Evolutionary conservation across 1,140 invertebrate species (phyloP), one percentile per base, ranked within the genome.

Genomic region (Drosophila serrata): DNA sequence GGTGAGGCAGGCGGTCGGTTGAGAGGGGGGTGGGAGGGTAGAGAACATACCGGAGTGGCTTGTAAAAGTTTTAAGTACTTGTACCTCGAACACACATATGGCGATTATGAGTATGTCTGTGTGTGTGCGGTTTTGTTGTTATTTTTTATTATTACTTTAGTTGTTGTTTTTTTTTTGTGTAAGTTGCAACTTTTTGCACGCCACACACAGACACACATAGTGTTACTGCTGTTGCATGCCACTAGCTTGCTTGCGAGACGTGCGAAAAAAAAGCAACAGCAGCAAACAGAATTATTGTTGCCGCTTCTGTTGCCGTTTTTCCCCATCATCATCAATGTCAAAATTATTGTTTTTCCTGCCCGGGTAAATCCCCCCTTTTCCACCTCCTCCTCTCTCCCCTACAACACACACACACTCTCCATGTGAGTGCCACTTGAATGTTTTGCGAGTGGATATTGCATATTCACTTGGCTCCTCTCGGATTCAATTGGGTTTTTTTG

Each of bases 51-150:
- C 24, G 81, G 73, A 85, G 81, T 85, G 82, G 82, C 82, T 87
- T 86, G 82, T 86, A 87, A 88, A 87, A 87, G 84, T 87, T 87
- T 88, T 77, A 87, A 87, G 84, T 88, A 87, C 82, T 82, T 74
- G 78, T 75, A 75, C 76, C 51, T 73, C 49, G 51, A 43, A 59
- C 35, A 69, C 57, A 75, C 60, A 60, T 49, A 65, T 68, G 64
- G n/a, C 62, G 59, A 68, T 68, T 68, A 68, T 80, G 77, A 64
- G 19, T 67, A 42, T 61, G 31, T 59, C 40, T 53, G 49, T 61
- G 31, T 59, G 46, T 53, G 31, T 35, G 49, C 19, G 31, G 19
- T 53, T 55, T 55, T 55, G 51, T 55, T 51, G 17, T 51, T 51
- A 17, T 49, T 31, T 12, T 48, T 48, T 27, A 48, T 48, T 42